Conservation (phyloP, 2,797 vertebrate genomes). For the Oreonectes daqikongensis region DNA sequence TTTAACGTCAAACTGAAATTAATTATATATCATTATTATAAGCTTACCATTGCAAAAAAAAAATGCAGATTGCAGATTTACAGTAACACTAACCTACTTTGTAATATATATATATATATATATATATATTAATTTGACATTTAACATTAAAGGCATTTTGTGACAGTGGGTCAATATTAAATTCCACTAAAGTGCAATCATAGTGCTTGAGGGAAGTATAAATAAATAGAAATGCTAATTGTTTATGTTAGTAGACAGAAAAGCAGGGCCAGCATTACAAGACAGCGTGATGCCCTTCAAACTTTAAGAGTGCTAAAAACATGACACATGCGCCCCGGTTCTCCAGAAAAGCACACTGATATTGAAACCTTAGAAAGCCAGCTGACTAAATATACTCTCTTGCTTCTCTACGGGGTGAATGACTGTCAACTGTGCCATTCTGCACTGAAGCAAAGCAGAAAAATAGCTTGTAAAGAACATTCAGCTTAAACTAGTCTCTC, state of each 20-base stretch:
- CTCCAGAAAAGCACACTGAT: constrained; percentile 32
- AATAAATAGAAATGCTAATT: constrained; percentile 37
- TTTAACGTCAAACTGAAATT: no score
- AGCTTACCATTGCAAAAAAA: no score
- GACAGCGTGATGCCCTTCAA: constrained; percentile 35
- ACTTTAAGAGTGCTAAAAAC: constrained; percentile 43
- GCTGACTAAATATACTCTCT: constrained; percentile 55
- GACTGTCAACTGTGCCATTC: constrained; percentile 31
- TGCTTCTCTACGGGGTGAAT: constrained; percentile 40
- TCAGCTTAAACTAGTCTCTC: constrained; percentile 3
- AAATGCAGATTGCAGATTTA: no score
- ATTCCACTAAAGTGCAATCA: constrained; percentile 14
- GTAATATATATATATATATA: no score
- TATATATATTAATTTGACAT: no score
- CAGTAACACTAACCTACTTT: no score
- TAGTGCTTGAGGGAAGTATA: constrained; percentile 4
- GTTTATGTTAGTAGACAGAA: constrained; percentile 42
- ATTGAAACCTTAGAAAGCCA: constrained; percentile 54
- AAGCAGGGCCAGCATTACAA: constrained; percentile 37
- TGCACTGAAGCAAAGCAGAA: constrained; percentile 24
- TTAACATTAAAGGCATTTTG: no score
- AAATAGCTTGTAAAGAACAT: constrained; percentile 34
- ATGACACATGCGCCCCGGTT: constrained; percentile 17
- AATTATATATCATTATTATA: no score
- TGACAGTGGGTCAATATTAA: constrained; percentile 9